Evolutionary conservation across 2,113 vertebrate genomes (phyloP), one percentile per base, ranked within the genome.

Genomic region (Hemibagrus wyckioides): DNA sequence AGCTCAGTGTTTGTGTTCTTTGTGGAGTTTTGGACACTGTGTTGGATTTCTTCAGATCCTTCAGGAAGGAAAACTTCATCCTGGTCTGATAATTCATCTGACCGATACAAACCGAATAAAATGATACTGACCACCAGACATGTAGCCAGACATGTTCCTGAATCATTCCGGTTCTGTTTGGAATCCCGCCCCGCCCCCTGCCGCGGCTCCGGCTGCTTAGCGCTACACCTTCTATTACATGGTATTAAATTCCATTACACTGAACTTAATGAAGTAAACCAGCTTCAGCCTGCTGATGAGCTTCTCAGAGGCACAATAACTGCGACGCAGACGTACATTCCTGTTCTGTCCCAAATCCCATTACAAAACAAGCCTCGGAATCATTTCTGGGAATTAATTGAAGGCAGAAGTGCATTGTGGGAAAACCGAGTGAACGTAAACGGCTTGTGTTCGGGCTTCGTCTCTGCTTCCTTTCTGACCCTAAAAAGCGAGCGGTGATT

Each of bases 281-380:
- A 69, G 67, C 67, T 69, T 7, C 67, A 69, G 67, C 17, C 33
- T 67, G 17, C 19, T 36, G 50, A 71, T 71, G 23, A 52, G 61
- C 82, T 83, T 83, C 44, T 50, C 41, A 52, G 4, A 52, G 17
- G 41, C 82, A 39, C 33, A 39, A 28, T 63, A 14, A 44, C 57
- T 82, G 48, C 57, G 0, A 59, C 23, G 41, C 52, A 17, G 33
- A 63, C 39, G 39, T 17, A 2, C 61, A 67, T 44, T 83, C 14
- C 63, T 41, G 59, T 50, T 21, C n/a, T 50, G 41, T 81, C 54
- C 54, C 80, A 81, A 81, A 81, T 59, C 80, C 33, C 30, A 65
- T 41, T 61, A 65, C n/a, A 83, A 82, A 83, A 28, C 50, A 44
- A 67, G 57, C 13, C 10, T 19, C 23, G 9, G 41, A 69, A 48